phyloP scores from a whole-genome alignment of 2,113 vertebrate species.

The Brevimyrus niger region DNA sequence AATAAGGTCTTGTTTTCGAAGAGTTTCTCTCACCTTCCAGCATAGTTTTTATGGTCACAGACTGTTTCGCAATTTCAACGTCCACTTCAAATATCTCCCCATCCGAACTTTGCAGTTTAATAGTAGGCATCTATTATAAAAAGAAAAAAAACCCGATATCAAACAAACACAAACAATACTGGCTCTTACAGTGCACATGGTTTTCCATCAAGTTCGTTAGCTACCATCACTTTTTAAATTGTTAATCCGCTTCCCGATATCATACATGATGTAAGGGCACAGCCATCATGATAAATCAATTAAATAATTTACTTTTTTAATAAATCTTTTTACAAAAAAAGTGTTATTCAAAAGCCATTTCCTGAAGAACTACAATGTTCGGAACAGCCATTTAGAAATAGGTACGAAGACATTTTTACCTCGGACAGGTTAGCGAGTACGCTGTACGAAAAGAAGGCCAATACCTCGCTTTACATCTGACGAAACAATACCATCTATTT shows the following conservation, averaged over 20 bases:
- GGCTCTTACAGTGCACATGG: background rate
- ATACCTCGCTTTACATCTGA: background rate
- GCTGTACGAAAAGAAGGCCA: background rate
- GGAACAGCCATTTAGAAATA: background rate
- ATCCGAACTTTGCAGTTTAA: conserved; percentile 98
- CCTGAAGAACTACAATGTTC: background rate
- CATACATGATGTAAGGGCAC: background rate
- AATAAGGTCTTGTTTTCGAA: background rate
- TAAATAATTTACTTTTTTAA: background rate
- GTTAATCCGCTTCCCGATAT: background rate
- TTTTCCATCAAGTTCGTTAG: background rate
- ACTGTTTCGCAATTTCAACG: conserved; percentile 97
- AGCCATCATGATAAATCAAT: background rate
- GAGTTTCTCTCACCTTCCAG: conserved; percentile 76
- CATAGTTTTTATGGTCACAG: conserved; percentile 99
- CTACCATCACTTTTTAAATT: background rate
- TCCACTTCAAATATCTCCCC: conserved; percentile 98
- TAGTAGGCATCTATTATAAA: conserved; percentile 81
- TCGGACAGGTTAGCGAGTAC: background rate
- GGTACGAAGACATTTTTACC: background rate
- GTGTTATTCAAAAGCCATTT: background rate
- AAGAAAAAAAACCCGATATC: background rate
- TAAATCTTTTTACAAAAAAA: background rate
- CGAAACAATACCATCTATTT: background rate
- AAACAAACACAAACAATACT: background rate